Conservation (phyloP, 2,113 vertebrate genomes). For the Gymnogyps californianus region DNA sequence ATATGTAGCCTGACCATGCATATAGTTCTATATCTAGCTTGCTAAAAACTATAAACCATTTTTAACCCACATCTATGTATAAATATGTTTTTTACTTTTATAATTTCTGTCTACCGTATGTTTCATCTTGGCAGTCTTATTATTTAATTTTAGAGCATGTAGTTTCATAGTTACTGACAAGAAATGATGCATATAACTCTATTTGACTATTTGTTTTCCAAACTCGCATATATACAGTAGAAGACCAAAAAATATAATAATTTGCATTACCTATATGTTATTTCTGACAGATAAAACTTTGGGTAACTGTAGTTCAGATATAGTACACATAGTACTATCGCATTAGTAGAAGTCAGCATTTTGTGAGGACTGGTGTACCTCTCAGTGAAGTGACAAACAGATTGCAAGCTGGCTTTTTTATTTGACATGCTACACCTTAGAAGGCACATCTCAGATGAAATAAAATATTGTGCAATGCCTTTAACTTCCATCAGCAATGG, state of each 20-base stretch:
- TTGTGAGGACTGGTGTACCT: background rate
- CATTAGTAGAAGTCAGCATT: background rate
- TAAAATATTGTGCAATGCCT: background rate
- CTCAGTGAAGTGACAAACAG: background rate
- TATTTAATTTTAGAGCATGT: background rate
- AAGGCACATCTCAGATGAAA: background rate
- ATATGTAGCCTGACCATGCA: background rate
- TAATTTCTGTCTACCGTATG: conserved; percentile 30
- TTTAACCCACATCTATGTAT: background rate
- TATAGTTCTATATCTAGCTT: background rate
- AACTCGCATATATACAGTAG: background rate
- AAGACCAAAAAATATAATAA: background rate
- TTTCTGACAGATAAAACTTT: background rate
- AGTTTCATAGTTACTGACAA: background rate
- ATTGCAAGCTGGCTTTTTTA: background rate
- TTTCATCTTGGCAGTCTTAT: background rate
- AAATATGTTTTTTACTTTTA: background rate
- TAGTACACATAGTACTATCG: background rate
- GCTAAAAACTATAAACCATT: background rate
- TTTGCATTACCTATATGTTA: background rate
- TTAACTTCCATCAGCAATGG: background rate
- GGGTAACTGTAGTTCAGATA: background rate
- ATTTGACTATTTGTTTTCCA: background rate
- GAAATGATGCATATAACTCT: background rate
- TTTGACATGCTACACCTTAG: background rate